These are phyloP conservation scores for Cotesia vestalis DNA, from an alignment of 1,140 invertebrate species.

Conservation along the genomic window DNA sequence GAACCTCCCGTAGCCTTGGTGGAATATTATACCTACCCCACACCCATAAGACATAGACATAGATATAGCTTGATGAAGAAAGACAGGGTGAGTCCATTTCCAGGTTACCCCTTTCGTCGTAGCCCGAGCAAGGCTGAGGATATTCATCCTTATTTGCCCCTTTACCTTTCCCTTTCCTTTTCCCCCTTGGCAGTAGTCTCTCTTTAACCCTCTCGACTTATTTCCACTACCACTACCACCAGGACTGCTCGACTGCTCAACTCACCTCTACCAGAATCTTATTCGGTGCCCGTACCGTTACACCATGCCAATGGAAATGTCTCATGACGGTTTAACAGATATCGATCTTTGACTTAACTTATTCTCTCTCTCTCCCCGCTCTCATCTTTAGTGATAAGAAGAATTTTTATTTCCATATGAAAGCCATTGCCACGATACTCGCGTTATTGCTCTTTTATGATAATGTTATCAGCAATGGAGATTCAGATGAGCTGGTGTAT, in stretches of 20 bases:
- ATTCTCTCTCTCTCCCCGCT: no score
- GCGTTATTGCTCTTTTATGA: conserved; percentile 66
- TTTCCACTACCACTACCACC: no score
- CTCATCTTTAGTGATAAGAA: conserved; percentile 1
- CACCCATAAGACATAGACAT: conserved; percentile 35
- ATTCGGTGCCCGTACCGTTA: no score
- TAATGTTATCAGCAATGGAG: conserved; percentile 64
- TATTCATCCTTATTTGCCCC: conserved; percentile 26
- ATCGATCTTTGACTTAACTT: conserved; percentile 20
- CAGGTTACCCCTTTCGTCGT: conserved; percentile 23
- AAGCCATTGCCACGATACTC: conserved; percentile 46
- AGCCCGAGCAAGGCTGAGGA: neutral
- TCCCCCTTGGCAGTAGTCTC: neutral
- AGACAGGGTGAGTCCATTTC: conserved; percentile 27
- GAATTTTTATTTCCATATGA: conserved; percentile 57
- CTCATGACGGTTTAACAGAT: conserved; percentile 8
- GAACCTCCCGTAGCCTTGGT: conserved; percentile 50
- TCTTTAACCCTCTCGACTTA: no score
- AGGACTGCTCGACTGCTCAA: no score
- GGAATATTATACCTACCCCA: conserved; percentile 62
- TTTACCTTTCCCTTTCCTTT: conserved; percentile 1
- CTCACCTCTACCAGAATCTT: no score
- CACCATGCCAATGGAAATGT: conserved; percentile 17
- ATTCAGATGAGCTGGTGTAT: conserved; percentile 58
- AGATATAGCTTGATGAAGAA: no score